A percentile compares a stretch with the other conserved stretches of the same genome.
phyloP scores from a whole-genome alignment of 2,113 vertebrate species.

The Caloenas nicobarica region DNA sequence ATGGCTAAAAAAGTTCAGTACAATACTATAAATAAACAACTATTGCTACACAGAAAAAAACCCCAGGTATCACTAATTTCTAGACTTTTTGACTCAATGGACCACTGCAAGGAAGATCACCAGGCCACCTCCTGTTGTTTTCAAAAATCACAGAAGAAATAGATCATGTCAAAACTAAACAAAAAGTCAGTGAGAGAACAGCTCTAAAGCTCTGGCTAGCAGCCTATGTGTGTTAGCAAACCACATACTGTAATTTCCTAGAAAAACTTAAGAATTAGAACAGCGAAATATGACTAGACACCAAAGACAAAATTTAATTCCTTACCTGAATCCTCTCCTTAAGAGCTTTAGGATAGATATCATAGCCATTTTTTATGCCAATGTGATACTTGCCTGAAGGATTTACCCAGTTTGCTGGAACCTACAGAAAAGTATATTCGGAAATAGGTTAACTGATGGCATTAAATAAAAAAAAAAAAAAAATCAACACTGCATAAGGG shows the following conservation, averaged over 20 bases:
- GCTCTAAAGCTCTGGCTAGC: not conserved
- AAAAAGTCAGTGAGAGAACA: not conserved
- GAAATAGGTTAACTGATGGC: not conserved
- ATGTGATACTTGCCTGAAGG: conserved; percentile 93
- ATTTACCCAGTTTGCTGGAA: conserved; percentile 90
- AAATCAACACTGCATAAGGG: not conserved
- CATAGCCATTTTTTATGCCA: conserved; percentile 97
- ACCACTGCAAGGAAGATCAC: not conserved
- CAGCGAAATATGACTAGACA: not conserved
- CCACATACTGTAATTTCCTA: not conserved
- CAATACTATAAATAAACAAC: not conserved
- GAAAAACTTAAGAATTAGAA: not conserved
- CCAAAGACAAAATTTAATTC: not conserved
- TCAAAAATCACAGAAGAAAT: not conserved
- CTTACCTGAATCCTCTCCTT: conserved; percentile 97
- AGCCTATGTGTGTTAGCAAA: not conserved
- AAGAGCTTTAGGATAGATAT: conserved; percentile 97
- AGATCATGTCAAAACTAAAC: not conserved
- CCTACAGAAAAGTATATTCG: conserved; percentile 71
- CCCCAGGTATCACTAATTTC: accelerated
- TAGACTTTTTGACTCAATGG: not conserved
- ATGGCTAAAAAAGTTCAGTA: not conserved
- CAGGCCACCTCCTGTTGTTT: not conserved
- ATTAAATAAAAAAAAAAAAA: not conserved
- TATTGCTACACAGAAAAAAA: not conserved